phyloP scores from a whole-genome alignment of 2,888 invertebrate species.

The Cordilura impudica region DNA sequence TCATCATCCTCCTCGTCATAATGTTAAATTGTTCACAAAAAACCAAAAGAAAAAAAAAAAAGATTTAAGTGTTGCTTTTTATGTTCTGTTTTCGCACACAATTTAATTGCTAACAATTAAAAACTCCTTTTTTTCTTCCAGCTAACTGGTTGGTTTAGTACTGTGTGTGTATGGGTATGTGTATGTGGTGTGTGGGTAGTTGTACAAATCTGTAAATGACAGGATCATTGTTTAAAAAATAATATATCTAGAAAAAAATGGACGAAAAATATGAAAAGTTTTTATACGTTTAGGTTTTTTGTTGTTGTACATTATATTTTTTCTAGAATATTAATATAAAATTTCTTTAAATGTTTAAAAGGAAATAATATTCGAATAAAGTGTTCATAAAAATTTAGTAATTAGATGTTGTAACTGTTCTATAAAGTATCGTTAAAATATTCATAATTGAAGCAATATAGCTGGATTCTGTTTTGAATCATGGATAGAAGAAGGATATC shows the following conservation, averaged over 20 bases:
- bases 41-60: constrained; percentile 36
- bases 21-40: constrained; percentile 39
- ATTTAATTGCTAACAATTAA: constrained; percentile 61
- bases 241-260: constrained; percentile 12
- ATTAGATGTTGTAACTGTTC: no score
- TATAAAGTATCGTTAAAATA: no score
- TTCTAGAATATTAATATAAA: no score
- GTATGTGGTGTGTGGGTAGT: not conserved
- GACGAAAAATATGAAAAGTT: constrained; percentile 35
- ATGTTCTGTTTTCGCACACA: constrained; percentile 55
- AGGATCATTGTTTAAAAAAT: constrained; percentile 46
- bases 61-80: constrained; percentile 55
- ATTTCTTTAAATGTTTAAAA: no score
- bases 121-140: constrained; percentile 31
- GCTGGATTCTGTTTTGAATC: no score
- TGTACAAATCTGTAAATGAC: constrained; percentile 53
- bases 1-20: constrained; percentile 5
- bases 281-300: constrained; percentile 20
- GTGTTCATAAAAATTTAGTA: no score
- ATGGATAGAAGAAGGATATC: no score
- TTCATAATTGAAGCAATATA: no score
- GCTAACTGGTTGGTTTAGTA: not conserved
- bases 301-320: no score
- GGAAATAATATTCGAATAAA: no score
- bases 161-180: not conserved